Evolutionary conservation across 2,888 invertebrate genomes (phyloP), one percentile per base, ranked within the genome.

Genomic region (Orchesella flavescens): DNA sequence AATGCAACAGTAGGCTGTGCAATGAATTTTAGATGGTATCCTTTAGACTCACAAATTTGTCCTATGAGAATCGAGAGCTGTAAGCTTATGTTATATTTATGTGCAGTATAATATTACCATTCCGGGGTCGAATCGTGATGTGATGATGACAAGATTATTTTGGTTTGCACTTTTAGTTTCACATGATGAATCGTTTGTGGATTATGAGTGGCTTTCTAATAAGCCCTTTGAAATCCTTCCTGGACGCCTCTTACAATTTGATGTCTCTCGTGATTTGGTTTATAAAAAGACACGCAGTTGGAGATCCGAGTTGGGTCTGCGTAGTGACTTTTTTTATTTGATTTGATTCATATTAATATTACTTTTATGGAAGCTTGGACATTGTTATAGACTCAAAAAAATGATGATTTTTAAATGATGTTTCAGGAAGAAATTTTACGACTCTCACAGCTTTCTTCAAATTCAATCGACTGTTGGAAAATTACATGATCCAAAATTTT

Each of bases 61-160:
- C 95, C 95, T 9, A 94, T 95, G 89, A 94, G 94, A 89, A 94
- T 96, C 85, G 95, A 95, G 90, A 95, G 95, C 90, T 96, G 95
- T 95, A 90, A 94, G 95, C 15, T 49, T 21, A 13, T 59, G 10
- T 12, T 7, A 15, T 49, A 49, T n/a, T 10, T 49, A 49, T 44
- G 49, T 49, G 49, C 49, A 44, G 49, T 15, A 44, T 44, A 9
- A 44, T 44, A 7, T 12, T 9, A 44, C n/a, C n/a, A n/a, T n/a
- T n/a, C n/a, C n/a, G n/a, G n/a, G n/a, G n/a, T n/a, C n/a, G n/a
- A n/a, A n/a, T n/a, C n/a, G n/a, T 34, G 34, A 34, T 34, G 34
- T 34, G 34, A 4, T 34, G 2, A n/a, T 10, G 21, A 65, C 19
- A 43, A 43, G 17, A 68, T 77, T 49, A 43, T 68, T 66, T 53